Percentiles rank a stretch among this genome's conserved stretches.
Evolutionary conservation across 2,797 vertebrate genomes (phyloP).

Genomic region (Clarias pachynema): DNA sequence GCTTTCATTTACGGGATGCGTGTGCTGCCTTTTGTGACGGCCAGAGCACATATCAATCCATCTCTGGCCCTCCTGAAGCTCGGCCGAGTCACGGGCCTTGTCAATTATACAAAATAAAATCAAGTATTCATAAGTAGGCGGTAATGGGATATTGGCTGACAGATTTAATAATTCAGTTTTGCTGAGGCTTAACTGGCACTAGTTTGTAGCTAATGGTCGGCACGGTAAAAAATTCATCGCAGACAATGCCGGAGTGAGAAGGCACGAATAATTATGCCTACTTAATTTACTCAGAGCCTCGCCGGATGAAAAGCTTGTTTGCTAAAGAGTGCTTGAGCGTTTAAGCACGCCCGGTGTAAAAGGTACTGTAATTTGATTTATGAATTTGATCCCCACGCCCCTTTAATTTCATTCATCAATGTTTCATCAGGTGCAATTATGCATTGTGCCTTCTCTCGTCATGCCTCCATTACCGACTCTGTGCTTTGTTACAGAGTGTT

Average conservation of each 20-base stretch:
- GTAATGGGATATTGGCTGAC: constrained; percentile 88
- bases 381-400: constrained; percentile 78
- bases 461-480: constrained; percentile 70
- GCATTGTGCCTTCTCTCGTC: constrained; percentile 72
- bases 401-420: constrained; percentile 81
- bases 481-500: constrained; percentile 71
- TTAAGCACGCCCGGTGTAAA: constrained; percentile 65
- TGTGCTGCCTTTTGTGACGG: constrained; percentile 66
- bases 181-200: constrained; percentile 81
- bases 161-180: constrained; percentile 96
- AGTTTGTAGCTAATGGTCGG: constrained; percentile 84
- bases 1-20: constrained; percentile 68
- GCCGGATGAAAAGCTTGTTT: constrained; percentile 65
- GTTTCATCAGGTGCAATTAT: constrained; percentile 80
- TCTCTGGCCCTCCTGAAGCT: constrained; percentile 80
- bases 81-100: constrained; percentile 83
- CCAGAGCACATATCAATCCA: constrained; percentile 66
- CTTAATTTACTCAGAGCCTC: constrained; percentile 74
- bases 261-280: constrained; percentile 76
- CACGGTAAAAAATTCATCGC: constrained; percentile 86
- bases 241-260: constrained; percentile 77
- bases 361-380: constrained; percentile 83
- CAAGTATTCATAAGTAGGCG: constrained; percentile 93
- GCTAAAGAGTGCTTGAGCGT: constrained; percentile 61
- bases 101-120: constrained; percentile 96